Percentiles rank a stretch among this genome's conserved stretches.
phyloP scores from a whole-genome alignment of 2,888 invertebrate species.

The Vanessa cardui region DNA sequence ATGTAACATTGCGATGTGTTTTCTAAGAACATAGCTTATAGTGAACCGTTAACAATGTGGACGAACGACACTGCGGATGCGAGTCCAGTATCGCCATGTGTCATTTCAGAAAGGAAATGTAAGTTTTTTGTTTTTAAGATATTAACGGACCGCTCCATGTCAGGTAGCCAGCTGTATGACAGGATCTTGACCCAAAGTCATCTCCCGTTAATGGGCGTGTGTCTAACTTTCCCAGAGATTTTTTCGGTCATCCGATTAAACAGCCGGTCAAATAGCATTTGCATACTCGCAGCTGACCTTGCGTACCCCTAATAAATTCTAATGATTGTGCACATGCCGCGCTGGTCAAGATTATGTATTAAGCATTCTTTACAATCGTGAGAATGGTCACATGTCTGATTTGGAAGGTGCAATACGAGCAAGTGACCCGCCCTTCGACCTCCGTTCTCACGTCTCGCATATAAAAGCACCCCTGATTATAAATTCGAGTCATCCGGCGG shows the following conservation, averaged over 20 bases:
- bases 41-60: slow-evolving; percentile 44
- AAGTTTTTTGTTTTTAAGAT: slow-evolving; percentile 63
- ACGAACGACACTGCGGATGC: slow-evolving; percentile 66
- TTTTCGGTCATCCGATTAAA: slow-evolving; percentile 54
- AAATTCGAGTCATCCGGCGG: slow-evolving; percentile 73
- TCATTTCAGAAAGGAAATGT: slow-evolving; percentile 62
- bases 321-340: slow-evolving; percentile 70
- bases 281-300: slow-evolving; percentile 74
- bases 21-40: slow-evolving; percentile 7
- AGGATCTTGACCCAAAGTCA: slow-evolving; percentile 51
- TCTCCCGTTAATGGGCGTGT: slow-evolving; percentile 51
- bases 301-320: slow-evolving; percentile 73
- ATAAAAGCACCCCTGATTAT: slow-evolving; percentile 75
- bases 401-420: slow-evolving; percentile 73
- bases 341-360: slow-evolving; percentile 60
- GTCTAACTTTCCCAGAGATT: slow-evolving; percentile 62
- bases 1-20: not conserved
- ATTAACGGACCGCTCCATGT: slow-evolving; percentile 66
- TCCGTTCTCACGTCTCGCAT: slow-evolving; percentile 71
- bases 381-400: slow-evolving; percentile 59
- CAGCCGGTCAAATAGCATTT: slow-evolving; percentile 62
- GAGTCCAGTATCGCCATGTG: slow-evolving; percentile 66
- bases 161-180: slow-evolving; percentile 67
- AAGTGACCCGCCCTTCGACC: slow-evolving; percentile 75
- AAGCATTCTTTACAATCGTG: slow-evolving; percentile 71